phyloP scores from a whole-genome alignment of 2,113 vertebrate genomes.

The Oreotrochilus melanogaster region DNA sequence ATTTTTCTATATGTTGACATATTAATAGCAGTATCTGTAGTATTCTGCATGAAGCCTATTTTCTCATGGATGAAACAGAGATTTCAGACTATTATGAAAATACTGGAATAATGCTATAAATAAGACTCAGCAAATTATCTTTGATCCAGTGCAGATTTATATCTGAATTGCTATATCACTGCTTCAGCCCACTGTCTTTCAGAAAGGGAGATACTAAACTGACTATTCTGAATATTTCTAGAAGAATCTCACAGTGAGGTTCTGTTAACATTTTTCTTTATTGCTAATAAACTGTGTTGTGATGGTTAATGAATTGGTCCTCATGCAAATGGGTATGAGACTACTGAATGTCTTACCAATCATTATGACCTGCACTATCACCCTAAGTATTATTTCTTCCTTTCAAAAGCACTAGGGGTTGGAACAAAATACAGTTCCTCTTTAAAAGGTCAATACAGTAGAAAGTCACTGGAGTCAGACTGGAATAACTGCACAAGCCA shows the following conservation, averaged over 20 bases:
- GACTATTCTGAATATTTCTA: background rate
- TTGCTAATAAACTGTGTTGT: background rate
- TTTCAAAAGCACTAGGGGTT: slow-evolving; percentile 12
- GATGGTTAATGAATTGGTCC: background rate
- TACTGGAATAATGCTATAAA: background rate
- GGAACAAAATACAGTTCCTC: slow-evolving; percentile 27
- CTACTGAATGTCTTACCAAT: background rate
- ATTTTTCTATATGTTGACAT: background rate
- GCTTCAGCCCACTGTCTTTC: background rate
- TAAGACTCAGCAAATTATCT: background rate
- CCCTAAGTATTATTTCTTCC: slow-evolving; percentile 21
- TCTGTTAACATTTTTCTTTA: slow-evolving; percentile 10
- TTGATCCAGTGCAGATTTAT: background rate
- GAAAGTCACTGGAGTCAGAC: slow-evolving; percentile 50
- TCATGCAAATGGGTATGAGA: background rate
- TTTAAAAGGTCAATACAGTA: slow-evolving; percentile 20
- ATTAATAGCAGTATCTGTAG: background rate
- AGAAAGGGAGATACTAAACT: background rate
- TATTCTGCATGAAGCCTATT: background rate
- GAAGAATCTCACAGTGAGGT: background rate
- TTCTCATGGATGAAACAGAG: background rate
- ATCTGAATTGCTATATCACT: background rate
- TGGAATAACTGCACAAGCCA: slow-evolving; percentile 46
- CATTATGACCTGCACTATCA: background rate
- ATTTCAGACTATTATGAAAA: background rate